Evolutionary conservation across 1,140 invertebrate species (phyloP).

Genomic region (Dendrolimus kikuchii): DNA sequence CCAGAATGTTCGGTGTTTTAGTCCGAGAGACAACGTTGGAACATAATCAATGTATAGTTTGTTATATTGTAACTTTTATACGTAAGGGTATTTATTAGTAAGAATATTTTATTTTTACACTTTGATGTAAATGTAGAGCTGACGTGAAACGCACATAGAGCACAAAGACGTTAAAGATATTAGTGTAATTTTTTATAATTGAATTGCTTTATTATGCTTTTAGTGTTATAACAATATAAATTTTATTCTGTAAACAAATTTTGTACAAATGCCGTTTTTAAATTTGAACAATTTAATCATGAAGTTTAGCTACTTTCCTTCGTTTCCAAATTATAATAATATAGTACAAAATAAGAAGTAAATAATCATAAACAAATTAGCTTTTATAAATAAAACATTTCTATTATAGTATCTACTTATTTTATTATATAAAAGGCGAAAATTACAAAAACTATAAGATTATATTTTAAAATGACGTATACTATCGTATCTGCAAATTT

Average conservation of each 20-base stretch:
- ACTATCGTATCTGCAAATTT: too few species aligned
- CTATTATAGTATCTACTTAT: too few species aligned
- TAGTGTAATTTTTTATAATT: not conserved
- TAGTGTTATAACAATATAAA: not conserved
- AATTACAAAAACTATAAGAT: too few species aligned
- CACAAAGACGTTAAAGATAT: slow-evolving; percentile 26
- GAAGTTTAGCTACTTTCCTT: too few species aligned
- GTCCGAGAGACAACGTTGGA: slow-evolving; percentile 2
- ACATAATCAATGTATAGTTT: slow-evolving; percentile 31
- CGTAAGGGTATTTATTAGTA: slow-evolving; percentile 44
- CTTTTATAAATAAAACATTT: too few species aligned
- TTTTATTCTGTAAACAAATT: not conserved
- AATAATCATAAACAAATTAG: too few species aligned
- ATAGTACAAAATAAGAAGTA: too few species aligned
- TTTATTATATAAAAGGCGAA: too few species aligned
- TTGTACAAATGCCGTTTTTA: too few species aligned
- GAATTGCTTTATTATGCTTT: not conserved
- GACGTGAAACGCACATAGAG: slow-evolving; percentile 43
- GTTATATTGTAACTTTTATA: slow-evolving; percentile 48
- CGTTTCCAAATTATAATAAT: too few species aligned
- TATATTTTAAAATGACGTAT: too few species aligned
- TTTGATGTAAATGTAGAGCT: slow-evolving; percentile 25
- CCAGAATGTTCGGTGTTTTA: slow-evolving; percentile 18
- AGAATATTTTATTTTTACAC: slow-evolving; percentile 50
- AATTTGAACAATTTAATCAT: too few species aligned